These are phyloP conservation scores for Austrofundulus limnaeus DNA, from an alignment of 2,113 vertebrate species.

Conservation along the genomic window DNA sequence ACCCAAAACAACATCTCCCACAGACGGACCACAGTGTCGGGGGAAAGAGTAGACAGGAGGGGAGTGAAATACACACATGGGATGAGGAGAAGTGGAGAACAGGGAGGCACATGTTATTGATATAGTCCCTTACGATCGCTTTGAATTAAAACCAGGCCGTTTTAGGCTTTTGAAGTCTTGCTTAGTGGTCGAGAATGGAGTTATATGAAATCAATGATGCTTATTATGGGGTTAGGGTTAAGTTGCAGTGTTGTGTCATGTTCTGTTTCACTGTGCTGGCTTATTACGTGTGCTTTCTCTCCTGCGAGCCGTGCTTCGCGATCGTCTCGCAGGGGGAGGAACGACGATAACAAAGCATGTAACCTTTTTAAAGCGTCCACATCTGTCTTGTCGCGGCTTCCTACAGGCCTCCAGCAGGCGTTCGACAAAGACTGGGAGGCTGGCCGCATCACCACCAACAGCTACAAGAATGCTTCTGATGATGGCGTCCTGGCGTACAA, in stretches of 20 bases:
- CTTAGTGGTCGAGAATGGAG: slow-evolving; percentile 52
- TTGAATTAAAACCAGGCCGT: slow-evolving; percentile 65
- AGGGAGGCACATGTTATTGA: slow-evolving; percentile 67
- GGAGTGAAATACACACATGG: slow-evolving; percentile 65
- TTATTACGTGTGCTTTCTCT: slow-evolving; percentile 27
- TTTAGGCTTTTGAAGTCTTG: slow-evolving; percentile 61
- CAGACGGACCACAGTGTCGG: slow-evolving; percentile 75
- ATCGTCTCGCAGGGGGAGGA: slow-evolving; percentile 15
- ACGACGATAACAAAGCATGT: slow-evolving; percentile 33
- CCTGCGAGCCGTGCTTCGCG: slow-evolving; percentile 12
- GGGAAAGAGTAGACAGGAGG: slow-evolving; percentile 47
- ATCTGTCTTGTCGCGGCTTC: slow-evolving; percentile 39
- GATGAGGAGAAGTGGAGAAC: slow-evolving; percentile 53
- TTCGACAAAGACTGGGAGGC: slow-evolving; percentile 95
- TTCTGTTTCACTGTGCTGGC: slow-evolving; percentile 23
- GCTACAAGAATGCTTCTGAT: slow-evolving; percentile 93
- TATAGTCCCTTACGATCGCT: slow-evolving; percentile 61
- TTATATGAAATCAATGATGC: slow-evolving; percentile 66
- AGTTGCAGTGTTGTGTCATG: slow-evolving; percentile 46
- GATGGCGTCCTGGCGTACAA: slow-evolving; percentile 95
- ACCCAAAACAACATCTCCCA: slow-evolving; percentile 78
- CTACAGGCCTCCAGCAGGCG: slow-evolving; percentile 90
- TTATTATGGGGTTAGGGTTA: slow-evolving; percentile 54
- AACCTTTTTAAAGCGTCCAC: slow-evolving; percentile 35
- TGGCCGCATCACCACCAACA: slow-evolving; percentile 88